Conservation (phyloP, 2,797 vertebrate genomes). For the Aotus griseimembra region DNA sequence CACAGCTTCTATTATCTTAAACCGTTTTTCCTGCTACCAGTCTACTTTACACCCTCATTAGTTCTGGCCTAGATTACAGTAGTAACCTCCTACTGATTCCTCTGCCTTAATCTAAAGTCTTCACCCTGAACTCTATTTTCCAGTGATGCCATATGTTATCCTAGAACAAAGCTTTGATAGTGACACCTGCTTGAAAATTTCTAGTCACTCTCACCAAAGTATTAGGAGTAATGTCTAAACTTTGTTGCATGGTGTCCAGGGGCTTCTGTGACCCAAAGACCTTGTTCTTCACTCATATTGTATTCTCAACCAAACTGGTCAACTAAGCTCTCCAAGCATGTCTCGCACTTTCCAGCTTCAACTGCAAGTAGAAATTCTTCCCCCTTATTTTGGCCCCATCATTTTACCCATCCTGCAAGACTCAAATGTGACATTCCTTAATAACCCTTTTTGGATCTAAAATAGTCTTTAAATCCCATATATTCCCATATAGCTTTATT, state of each 20-base stretch:
- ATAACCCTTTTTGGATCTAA: background rate
- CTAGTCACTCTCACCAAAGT: background rate
- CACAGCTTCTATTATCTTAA: background rate
- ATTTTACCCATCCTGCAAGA: background rate
- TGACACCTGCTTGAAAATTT: background rate
- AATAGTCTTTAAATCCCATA: background rate
- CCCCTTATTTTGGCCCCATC: background rate
- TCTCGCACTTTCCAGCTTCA: background rate
- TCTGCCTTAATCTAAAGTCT: background rate
- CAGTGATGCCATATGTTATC: background rate
- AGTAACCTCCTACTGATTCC: background rate
- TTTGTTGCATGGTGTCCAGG: background rate
- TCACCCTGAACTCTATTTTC: background rate
- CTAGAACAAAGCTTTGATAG: background rate
- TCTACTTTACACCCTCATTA: background rate
- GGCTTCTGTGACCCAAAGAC: background rate
- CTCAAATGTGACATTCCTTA: background rate
- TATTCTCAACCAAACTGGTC: background rate
- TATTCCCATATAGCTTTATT: slow-evolving; percentile 38
- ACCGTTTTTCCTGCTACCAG: background rate
- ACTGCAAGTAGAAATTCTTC: slow-evolving; percentile 10
- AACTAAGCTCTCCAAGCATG: background rate
- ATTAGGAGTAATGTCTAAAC: background rate
- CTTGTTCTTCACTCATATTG: background rate
- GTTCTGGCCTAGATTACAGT: background rate